These are phyloP conservation scores for Upupa epops DNA, from an alignment of 2,113 vertebrate genomes.

Conservation along the genomic window DNA sequence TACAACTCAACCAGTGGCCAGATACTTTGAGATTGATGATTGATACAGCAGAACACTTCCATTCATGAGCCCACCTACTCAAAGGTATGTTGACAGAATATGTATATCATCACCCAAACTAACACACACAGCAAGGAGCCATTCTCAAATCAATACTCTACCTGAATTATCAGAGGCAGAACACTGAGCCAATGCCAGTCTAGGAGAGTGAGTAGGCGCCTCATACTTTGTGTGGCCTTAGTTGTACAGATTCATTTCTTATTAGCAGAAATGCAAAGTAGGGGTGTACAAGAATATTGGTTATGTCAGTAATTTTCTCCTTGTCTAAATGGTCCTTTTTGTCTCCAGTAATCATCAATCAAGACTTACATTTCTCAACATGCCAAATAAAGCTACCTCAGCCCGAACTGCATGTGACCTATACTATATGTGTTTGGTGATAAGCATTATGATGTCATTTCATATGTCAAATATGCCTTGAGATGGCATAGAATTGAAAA, in stretches of 20 bases:
- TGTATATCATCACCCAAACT: not conserved
- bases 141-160: not conserved
- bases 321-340: conserved; percentile 37
- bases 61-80: not conserved
- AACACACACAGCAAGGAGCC: not conserved
- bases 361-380: conserved; percentile 9
- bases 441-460: conserved; percentile 66
- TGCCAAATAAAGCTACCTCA: conserved; percentile 40
- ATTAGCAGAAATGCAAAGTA: not conserved
- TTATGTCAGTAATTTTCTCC: conserved; percentile 31
- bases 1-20: not conserved
- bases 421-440: conserved; percentile 23
- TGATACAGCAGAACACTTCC: not conserved
- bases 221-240: conserved; percentile 22
- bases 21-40: not conserved
- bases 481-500: conserved; percentile 63
- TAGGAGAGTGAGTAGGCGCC: not conserved
- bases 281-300: conserved; percentile 46
- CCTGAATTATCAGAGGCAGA: not conserved
- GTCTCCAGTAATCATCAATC: conserved; percentile 12
- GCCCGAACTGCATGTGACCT: conserved; percentile 52
- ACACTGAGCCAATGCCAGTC: not conserved
- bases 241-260: conserved; percentile 31
- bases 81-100: not conserved
- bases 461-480: conserved; percentile 53